phyloP scores from a whole-genome alignment of 2,888 invertebrate species.

The Cataglyphis altisquamis region DNA sequence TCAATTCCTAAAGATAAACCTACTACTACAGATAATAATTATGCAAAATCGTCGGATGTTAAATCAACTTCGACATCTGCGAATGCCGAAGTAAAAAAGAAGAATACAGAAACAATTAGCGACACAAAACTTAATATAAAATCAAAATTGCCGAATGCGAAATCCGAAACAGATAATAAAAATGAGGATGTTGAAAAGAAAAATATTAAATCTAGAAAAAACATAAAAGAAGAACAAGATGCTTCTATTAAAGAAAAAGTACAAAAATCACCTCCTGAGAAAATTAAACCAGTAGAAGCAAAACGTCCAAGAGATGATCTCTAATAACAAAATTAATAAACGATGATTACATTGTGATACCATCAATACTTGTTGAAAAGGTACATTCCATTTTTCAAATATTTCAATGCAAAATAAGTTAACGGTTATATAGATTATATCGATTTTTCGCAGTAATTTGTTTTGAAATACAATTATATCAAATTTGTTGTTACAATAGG shows the following conservation, averaged over 20 bases:
- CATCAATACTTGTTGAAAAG: slow-evolving; percentile 34
- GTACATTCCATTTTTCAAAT: slow-evolving; percentile 23
- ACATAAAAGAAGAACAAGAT: slow-evolving; percentile 6
- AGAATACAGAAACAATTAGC: slow-evolving; percentile 56
- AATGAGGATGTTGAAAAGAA: slow-evolving; percentile 45
- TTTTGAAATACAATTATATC: not conserved
- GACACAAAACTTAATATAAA: slow-evolving; percentile 50
- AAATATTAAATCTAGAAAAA: slow-evolving; percentile 6
- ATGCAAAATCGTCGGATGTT: slow-evolving; percentile 33
- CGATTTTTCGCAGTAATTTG: not conserved
- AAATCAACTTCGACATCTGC: slow-evolving; percentile 33
- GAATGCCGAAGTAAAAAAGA: slow-evolving; percentile 44
- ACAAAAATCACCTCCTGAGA: slow-evolving; percentile 26
- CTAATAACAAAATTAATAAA: slow-evolving; percentile 29
- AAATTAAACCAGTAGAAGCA: slow-evolving; percentile 46
- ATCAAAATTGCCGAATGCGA: slow-evolving; percentile 36
- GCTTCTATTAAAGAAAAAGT: slow-evolving; percentile 25
- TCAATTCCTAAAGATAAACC: slow-evolving; percentile 35
- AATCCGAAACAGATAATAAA: slow-evolving; percentile 68
- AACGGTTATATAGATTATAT: slow-evolving; percentile 1
- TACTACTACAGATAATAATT: not conserved
- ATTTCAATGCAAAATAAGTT: slow-evolving; percentile 12
- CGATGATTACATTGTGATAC: slow-evolving; percentile 14
- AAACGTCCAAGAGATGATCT: slow-evolving; percentile 44
- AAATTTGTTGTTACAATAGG: not conserved